Conservation (phyloP, 1,140 invertebrate genomes). For the Cotesia typhae region DNA sequence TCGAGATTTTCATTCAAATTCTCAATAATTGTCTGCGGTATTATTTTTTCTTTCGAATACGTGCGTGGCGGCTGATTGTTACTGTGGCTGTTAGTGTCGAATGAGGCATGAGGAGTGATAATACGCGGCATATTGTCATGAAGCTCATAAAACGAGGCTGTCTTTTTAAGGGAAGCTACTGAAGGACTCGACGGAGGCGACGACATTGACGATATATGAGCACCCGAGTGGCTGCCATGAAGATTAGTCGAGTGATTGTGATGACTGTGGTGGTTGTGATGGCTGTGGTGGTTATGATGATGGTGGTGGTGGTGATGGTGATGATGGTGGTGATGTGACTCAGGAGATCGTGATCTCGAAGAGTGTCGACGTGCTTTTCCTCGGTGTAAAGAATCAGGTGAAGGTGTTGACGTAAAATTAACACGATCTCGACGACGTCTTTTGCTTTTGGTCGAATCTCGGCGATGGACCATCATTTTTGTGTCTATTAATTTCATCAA, state of each 20-base stretch:
- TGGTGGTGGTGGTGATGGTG: conserved; percentile 31
- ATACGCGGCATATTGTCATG: not conserved
- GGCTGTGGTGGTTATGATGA: conserved; percentile 12
- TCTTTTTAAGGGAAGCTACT: not conserved
- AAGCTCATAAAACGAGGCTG: not conserved
- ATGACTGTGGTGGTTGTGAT: not conserved
- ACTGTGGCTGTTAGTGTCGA: not conserved
- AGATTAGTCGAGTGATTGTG: not conserved
- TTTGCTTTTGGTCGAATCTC: conserved; percentile 39
- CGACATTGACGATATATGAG: too few species aligned
- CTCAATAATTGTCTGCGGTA: not conserved
- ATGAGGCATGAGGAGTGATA: not conserved
- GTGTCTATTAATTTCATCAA: conserved; percentile 58
- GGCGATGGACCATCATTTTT: conserved; percentile 52
- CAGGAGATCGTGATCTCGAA: conserved; percentile 43
- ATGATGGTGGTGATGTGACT: conserved; percentile 28
- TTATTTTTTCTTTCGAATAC: conserved; percentile 27
- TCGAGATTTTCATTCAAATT: conserved; percentile 4
- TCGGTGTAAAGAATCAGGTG: conserved; percentile 42
- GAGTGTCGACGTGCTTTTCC: conserved; percentile 24
- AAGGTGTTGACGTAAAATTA: conserved; percentile 39
- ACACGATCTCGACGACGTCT: conserved; percentile 36
- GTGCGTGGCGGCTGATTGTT: not conserved
- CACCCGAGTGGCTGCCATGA: too few species aligned
- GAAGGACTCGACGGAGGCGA: not conserved